These are phyloP conservation scores for Pavo muticus DNA, from an alignment of 2,113 vertebrate genomes.

Conservation along the genomic window DNA sequence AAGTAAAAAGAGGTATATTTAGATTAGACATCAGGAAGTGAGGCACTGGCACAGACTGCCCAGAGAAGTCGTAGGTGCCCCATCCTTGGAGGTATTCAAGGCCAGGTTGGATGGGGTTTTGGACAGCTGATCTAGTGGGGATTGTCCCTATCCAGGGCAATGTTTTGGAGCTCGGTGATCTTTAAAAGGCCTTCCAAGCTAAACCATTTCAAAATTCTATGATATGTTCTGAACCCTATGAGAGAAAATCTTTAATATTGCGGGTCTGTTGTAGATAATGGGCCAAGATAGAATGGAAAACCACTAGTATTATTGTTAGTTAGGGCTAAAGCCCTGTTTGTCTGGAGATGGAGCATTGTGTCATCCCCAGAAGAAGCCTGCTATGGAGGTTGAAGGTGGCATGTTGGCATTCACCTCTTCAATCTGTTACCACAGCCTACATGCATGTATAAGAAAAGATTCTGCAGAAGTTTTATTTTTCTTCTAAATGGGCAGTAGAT, in stretches of 20 bases:
- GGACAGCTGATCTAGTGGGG: neutral
- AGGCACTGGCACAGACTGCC: neutral
- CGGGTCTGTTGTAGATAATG: neutral
- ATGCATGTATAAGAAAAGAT: neutral
- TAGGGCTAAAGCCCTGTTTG: neutral
- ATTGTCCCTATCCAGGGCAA: neutral
- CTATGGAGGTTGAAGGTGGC: neutral
- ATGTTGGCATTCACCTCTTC: neutral
- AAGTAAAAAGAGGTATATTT: neutral
- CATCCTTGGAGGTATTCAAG: neutral
- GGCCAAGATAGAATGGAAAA: slow-evolving; percentile 2
- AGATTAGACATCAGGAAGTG: neutral
- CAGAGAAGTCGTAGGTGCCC: neutral
- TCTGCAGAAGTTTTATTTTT: neutral
- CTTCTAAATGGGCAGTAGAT: neutral
- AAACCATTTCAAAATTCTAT: neutral
- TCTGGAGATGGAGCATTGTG: neutral
- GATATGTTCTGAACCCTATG: neutral
- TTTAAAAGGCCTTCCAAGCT: neutral
- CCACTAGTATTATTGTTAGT: neutral
- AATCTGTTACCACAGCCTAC: neutral
- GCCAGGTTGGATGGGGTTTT: neutral
- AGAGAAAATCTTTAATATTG: neutral
- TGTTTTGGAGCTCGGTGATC: neutral
- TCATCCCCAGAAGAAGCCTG: neutral